Evolutionary conservation across 2,797 vertebrate species (phyloP).

Genomic region (Rhinichthys osculus): DNA sequence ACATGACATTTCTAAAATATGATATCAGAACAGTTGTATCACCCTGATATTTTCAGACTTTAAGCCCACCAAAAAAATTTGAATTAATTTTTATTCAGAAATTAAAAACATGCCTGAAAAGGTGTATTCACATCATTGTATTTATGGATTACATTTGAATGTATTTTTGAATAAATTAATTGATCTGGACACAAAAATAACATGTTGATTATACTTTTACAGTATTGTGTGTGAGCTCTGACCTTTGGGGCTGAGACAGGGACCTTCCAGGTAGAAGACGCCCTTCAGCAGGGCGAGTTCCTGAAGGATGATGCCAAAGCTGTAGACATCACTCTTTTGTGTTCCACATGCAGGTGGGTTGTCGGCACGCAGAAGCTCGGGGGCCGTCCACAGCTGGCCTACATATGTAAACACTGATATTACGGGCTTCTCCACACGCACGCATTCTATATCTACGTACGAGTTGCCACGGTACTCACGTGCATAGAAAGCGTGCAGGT

Average conservation of each 20-base stretch:
- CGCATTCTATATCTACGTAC: background rate
- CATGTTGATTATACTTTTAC: background rate
- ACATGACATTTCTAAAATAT: background rate
- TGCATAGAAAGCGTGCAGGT: constrained; percentile 83
- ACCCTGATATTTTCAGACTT: background rate
- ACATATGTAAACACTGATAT: background rate
- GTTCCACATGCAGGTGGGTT: constrained; percentile 74
- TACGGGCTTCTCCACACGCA: background rate
- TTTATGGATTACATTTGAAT: background rate
- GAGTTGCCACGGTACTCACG: constrained; percentile 70
- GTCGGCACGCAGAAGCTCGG: constrained; percentile 84
- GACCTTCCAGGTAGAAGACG: constrained; percentile 84
- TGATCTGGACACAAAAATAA: background rate
- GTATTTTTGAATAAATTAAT: background rate
- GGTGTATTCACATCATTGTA: background rate
- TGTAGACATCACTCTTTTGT: constrained; percentile 90
- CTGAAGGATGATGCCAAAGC: constrained; percentile 90
- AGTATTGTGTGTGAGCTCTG: constrained; percentile 29
- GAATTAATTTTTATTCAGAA: background rate
- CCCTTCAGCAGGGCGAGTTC: constrained; percentile 88
- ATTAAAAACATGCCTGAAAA: background rate
- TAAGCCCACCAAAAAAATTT: background rate
- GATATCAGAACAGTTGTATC: background rate
- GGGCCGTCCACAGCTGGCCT: constrained; percentile 91
- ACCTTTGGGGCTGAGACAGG: constrained; percentile 89